These are phyloP conservation scores for Philereme vetulata DNA, from an alignment of 2,888 invertebrate species.

Conservation along the genomic window DNA sequence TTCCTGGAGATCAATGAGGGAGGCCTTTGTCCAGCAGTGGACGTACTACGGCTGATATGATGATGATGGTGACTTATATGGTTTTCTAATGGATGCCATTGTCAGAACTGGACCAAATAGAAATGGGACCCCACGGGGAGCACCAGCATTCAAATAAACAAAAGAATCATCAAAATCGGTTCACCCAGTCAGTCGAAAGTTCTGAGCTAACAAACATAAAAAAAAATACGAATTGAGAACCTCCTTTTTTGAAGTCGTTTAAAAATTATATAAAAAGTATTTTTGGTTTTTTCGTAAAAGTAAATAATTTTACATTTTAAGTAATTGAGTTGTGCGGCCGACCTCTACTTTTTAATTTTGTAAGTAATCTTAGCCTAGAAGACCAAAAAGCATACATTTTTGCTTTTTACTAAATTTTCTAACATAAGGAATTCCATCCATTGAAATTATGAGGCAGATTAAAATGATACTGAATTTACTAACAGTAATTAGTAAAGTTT, in stretches of 20 bases:
- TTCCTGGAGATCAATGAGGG: too few species aligned
- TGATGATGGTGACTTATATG: too few species aligned
- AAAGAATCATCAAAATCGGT: too few species aligned
- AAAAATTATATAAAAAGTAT: neutral
- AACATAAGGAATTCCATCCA: constrained; percentile 42
- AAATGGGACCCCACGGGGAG: too few species aligned
- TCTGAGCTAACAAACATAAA: too few species aligned
- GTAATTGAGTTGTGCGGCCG: constrained; percentile 12
- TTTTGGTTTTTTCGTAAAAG: neutral
- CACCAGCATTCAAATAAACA: too few species aligned
- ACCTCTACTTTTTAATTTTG: constrained; percentile 26
- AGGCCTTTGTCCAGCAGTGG: too few species aligned
- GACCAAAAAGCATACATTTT: constrained; percentile 60
- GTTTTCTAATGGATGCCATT: too few species aligned
- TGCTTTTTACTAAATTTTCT: constrained; percentile 27
- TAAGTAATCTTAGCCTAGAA: constrained; percentile 50
- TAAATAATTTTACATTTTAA: neutral
- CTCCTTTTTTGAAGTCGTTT: neutral
- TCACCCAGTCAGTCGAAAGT: too few species aligned
- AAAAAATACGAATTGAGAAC: neutral
- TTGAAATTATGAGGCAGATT: constrained; percentile 21
- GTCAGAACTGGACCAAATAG: too few species aligned
- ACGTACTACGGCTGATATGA: too few species aligned
- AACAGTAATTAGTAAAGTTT: constrained; percentile 28
- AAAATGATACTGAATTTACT: constrained; percentile 8